Evolutionary conservation across 2,113 vertebrate species (phyloP).

Genomic region (Boulengeromyrus knoepffleri): DNA sequence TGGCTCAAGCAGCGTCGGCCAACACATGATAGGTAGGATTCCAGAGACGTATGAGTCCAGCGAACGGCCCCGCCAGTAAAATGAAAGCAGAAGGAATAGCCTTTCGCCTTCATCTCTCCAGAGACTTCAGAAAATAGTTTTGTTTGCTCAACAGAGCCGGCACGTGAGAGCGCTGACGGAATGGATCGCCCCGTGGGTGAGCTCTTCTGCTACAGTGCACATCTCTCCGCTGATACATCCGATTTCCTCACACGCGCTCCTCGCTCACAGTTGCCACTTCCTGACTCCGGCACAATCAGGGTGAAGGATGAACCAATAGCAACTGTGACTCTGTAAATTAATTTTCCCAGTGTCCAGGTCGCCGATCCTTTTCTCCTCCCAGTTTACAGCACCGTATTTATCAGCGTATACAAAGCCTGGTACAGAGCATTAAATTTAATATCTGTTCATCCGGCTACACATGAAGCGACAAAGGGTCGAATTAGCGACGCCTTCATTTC

Average conservation of each 20-base stretch:
- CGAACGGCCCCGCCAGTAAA: background rate
- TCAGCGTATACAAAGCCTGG: background rate
- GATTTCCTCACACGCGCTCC: constrained; percentile 26
- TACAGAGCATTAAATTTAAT: background rate
- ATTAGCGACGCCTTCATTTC: background rate
- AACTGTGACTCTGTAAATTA: constrained; percentile 29
- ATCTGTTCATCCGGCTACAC: background rate
- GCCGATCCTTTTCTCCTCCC: background rate
- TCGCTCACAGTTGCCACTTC: constrained; percentile 33
- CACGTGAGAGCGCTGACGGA: constrained; percentile 26
- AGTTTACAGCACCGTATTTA: background rate
- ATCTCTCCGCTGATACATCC: background rate
- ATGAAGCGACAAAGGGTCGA: background rate
- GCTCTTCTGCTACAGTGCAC: background rate
- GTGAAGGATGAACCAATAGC: constrained; percentile 38
- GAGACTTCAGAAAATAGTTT: constrained; percentile 25
- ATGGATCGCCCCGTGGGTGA: background rate
- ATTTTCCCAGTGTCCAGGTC: constrained; percentile 23
- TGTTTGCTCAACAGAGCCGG: constrained; percentile 14
- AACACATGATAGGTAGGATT: background rate
- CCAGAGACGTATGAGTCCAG: background rate
- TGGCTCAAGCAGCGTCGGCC: background rate
- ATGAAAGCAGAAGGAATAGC: background rate
- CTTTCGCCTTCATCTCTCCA: constrained; percentile 2
- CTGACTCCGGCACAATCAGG: constrained; percentile 31